Conservation (phyloP, 2,797 vertebrate species). For the Notamacropus eugenii region DNA sequence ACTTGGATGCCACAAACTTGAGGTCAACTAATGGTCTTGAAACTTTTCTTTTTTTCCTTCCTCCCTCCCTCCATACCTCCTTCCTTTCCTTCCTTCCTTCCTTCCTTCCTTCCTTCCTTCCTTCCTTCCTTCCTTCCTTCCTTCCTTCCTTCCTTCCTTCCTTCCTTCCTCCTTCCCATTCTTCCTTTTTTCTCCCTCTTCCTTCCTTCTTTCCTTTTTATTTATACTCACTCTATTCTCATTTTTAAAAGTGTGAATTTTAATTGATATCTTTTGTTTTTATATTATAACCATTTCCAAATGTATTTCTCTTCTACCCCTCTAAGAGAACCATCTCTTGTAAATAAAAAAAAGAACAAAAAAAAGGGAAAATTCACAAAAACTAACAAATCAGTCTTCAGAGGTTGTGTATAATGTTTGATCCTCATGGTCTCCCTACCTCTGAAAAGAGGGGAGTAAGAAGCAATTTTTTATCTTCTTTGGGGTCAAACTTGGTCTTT, state of each 20-base stretch:
- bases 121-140: too few relatives aligned
- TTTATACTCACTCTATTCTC: not conserved
- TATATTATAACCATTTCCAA: not conserved
- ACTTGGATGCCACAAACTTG: not conserved
- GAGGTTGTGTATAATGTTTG: not conserved
- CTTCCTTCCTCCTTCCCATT: too few relatives aligned
- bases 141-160: too few relatives aligned
- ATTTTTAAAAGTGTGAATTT: not conserved
- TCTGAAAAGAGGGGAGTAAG: not conserved
- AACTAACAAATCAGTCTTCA: not conserved
- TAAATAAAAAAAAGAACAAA: not conserved
- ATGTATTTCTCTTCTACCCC: not conserved
- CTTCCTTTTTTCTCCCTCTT: too few relatives aligned
- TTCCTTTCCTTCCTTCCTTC: too few relatives aligned
- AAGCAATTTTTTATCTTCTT: not conserved
- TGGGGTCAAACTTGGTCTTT: not conserved
- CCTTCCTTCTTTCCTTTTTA: not conserved
- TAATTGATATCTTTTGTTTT: not conserved
- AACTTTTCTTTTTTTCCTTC: too few relatives aligned
- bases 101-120: too few relatives aligned
- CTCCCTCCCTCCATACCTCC: too few relatives aligned
- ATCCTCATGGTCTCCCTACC: not conserved
- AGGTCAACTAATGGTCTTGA: too few relatives aligned
- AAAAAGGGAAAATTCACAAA: not conserved
- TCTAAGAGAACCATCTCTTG: not conserved